Conservation (phyloP, 2,888 invertebrate species). For the Synanthedon formicaeformis region DNA sequence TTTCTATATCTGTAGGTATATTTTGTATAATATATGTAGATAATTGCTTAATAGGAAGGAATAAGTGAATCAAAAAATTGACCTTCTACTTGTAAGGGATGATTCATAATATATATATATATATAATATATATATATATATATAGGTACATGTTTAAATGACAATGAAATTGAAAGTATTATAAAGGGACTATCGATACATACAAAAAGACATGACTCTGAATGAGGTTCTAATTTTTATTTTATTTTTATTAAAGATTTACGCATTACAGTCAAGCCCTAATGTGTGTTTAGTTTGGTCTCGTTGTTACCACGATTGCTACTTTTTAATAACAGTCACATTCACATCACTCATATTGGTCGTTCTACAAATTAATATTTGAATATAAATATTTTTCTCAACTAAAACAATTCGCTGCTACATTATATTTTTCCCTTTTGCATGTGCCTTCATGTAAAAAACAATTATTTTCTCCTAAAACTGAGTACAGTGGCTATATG, state of each 20-base stretch:
- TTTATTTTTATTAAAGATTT: neutral
- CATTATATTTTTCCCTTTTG: neutral
- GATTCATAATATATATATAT: neutral
- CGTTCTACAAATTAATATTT: slow-evolving; percentile 8
- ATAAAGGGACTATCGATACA: neutral
- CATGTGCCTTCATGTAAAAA: neutral
- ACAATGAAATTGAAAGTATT: neutral
- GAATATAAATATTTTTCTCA: neutral
- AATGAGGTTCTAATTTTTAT: neutral
- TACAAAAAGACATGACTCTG: neutral
- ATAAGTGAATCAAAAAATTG: slow-evolving; percentile 59
- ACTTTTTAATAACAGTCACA: slow-evolving; percentile 16
- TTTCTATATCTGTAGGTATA: slow-evolving; percentile 48
- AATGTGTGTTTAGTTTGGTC: slow-evolving; percentile 7
- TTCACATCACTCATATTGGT: slow-evolving; percentile 13
- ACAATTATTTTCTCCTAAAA: neutral
- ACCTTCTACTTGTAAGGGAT: slow-evolving; percentile 35
- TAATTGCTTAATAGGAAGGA: slow-evolving; percentile 66
- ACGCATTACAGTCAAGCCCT: slow-evolving; percentile 2
- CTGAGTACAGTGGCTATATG: neutral
- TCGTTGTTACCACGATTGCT: slow-evolving; percentile 6
- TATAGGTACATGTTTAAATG: neutral
- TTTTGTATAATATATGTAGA: slow-evolving; percentile 31
- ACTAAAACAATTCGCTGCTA: neutral
- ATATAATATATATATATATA: neutral